Evolutionary conservation across 2,888 invertebrate genomes (phyloP), one percentile per base, ranked within the genome.

Genomic region (Tetanocera ferruginea): DNA sequence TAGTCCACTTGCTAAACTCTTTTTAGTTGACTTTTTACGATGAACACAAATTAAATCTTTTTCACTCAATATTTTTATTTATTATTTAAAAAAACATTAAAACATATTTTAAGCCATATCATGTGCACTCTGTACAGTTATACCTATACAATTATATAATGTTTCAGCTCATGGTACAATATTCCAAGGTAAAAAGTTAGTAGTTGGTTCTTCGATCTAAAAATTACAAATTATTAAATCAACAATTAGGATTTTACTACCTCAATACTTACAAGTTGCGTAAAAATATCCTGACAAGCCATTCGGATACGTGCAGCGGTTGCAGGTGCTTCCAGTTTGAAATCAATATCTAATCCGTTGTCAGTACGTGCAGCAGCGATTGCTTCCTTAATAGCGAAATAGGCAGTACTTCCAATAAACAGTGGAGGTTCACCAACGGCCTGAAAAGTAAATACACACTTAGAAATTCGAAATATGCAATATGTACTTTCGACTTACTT

Each of bases 391-490:
- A 98, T 96, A 0, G 98, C 98, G 87, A 97, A 98, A 89, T 96
- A 96, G 0, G 93, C 94, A 0, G 97, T 94, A n/a, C 94, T 92
- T 0, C 97, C 96, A 81, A 98, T 91, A 87, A 98, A 97, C 5
- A 98, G 89, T 0, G 98, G 98, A 0, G 98, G 98, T 88, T 99
- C 98, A 0, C 98, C 98, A 52, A 98, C 94, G 79, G 97, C 98
- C 96, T 97, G 84, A 91, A 90, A 78, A 79, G 62, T 70, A 57
- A 70, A 37, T 9, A 19, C 9, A 52, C 28, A 6, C 17, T 43
- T 3, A 51, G 51, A 14, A 49, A 43, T 43, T 11, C 43, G 5
- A 37, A 23, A 25, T 57, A 25, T 11, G 19, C 5, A 1, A 23
- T 8, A 14, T 6, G 3, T 8, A 60, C 6, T n/a, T n/a, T n/a